A percentile compares a stretch with the other conserved stretches of the same genome.
These are phyloP conservation scores for Lasiurus cinereus DNA, from an alignment of 2,113 vertebrate species.

Conservation along the genomic window DNA sequence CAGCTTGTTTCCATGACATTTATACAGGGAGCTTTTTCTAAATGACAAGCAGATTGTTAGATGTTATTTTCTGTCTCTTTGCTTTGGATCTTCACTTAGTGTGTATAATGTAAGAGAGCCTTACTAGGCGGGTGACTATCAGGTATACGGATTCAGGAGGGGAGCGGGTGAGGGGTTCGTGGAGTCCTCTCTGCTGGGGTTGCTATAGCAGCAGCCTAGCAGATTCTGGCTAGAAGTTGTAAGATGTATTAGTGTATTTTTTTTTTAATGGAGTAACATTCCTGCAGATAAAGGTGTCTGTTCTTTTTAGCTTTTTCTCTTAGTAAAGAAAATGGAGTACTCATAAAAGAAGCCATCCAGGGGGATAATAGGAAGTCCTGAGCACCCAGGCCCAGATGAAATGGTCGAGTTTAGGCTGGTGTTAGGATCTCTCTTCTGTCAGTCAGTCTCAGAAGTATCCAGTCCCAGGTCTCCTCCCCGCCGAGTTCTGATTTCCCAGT, in stretches of 20 bases:
- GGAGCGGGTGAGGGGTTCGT: not conserved
- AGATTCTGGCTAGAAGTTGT: constrained; percentile 73
- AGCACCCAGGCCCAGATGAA: not conserved
- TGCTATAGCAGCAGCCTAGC: constrained; percentile 73
- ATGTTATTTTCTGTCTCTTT: constrained; percentile 79
- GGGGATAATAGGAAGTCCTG: not conserved
- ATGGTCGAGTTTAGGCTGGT: not conserved
- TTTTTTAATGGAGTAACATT: constrained; percentile 54
- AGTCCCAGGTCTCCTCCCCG: too few species aligned
- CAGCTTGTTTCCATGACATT: constrained; percentile 86
- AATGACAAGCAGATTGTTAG: constrained; percentile 86
- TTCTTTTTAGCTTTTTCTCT: constrained; percentile 55
- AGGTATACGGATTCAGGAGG: constrained; percentile 49
- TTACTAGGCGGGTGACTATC: constrained; percentile 67
- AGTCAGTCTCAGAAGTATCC: not conserved
- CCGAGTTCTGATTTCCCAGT: not conserved
- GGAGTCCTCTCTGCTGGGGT: constrained; percentile 55
- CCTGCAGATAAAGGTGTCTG: constrained; percentile 48
- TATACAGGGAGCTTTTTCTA: constrained; percentile 85
- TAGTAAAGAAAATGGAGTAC: constrained; percentile 33
- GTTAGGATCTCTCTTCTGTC: not conserved
- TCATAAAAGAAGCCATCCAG: not conserved
- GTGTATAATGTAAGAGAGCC: constrained; percentile 78
- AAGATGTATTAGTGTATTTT: constrained; percentile 57
- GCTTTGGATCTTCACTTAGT: constrained; percentile 76